Base-by-base conservation (phyloP, 1,140 invertebrate species). In the Hyles vespertilio region DNA sequence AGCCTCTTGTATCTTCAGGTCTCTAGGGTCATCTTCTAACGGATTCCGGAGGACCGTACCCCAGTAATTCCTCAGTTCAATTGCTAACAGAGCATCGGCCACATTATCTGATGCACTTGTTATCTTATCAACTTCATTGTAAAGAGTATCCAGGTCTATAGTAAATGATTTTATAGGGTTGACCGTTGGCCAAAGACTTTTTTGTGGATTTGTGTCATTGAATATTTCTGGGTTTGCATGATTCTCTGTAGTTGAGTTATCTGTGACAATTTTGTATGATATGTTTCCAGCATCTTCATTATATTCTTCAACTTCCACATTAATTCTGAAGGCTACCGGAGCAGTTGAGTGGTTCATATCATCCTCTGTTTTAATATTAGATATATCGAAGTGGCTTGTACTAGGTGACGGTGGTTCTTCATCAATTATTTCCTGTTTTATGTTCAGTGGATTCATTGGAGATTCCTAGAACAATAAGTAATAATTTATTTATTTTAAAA, bases 241-340 rank as follows among this genome's bases (percentile, higher is more conserved):
- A 5, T 40, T 8, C 2, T 5, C 36, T 8, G 36, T 1, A 5
- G 36, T 5, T 40, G 8, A 5, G 5, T 12, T 11, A 48, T 48
- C 6, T 11, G n/a, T 48, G 6, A n/a, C 10, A n/a, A 12, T 48
- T 12, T 48, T 11, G 7, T 48, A 11, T 12, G 2, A n/a, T 11
- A 48, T 8, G 0, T 61, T 62, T 43, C 3, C 5, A 10, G n/a
- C 40, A 6, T 33, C 45, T n/a, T 70, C 67, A 11, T 65, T 33
- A 53, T 51, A 63, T 32, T 69, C 61, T 40, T 74, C 69, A 8
- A 74, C 65, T 56, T 74, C 71, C 8, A 74, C 58, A 52, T 73
- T 70, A 5, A 52, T 22, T 40, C 36, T 40, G 36, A 40, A 5
- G 36, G 36, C 22, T 22, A 22, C 22, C 22, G 22, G 22, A 22